phyloP scores from a whole-genome alignment of 2,113 vertebrate genomes.

The Rhinoderma darwinii region DNA sequence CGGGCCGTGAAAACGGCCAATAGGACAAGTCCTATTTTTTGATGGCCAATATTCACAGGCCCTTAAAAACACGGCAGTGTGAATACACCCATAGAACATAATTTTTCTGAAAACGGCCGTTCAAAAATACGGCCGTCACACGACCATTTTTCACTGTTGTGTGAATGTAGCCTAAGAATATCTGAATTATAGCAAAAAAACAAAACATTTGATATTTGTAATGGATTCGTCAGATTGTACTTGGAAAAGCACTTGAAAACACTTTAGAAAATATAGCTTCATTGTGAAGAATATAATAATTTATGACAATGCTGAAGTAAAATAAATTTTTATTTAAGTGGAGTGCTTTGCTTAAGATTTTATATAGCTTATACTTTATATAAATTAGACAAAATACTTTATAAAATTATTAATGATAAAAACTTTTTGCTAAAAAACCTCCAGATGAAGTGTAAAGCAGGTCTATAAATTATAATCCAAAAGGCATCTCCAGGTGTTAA shows the following conservation, averaged over 20 bases:
- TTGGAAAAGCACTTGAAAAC: not conserved
- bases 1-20: too few relatives aligned
- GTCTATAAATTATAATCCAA: conserved; percentile 50
- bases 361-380: too few relatives aligned
- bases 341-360: conserved; percentile 33
- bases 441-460: conserved; percentile 20
- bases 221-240: not conserved
- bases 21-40: too few relatives aligned
- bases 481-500: conserved; percentile 28
- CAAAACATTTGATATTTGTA: not conserved
- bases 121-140: too few relatives aligned
- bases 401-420: not conserved
- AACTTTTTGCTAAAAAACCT: not conserved
- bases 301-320: not conserved
- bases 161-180: too few relatives aligned
- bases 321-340: conserved; percentile 30
- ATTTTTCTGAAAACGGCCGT: too few relatives aligned
- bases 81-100: too few relatives aligned
- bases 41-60: too few relatives aligned
- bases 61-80: too few relatives aligned
- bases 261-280: not conserved
- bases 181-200: not conserved
- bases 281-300: not conserved
- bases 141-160: too few relatives aligned
- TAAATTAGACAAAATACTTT: too few relatives aligned